A percentile compares a stretch with the other conserved stretches of the same genome.
These are phyloP conservation scores for Perizoma affinitatum DNA, from an alignment of 2,888 invertebrate species.

Conservation along the genomic window DNA sequence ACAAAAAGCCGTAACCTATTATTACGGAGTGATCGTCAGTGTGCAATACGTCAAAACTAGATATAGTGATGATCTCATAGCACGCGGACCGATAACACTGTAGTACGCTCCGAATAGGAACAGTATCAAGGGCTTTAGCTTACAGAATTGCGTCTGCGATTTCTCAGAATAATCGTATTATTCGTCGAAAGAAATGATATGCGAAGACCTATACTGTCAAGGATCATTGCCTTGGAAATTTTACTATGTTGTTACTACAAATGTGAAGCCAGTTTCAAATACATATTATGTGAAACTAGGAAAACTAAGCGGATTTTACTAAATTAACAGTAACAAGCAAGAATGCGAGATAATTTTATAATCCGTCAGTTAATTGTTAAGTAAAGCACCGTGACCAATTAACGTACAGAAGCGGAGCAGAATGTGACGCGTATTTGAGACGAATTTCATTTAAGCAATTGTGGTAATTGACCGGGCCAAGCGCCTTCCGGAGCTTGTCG, in stretches of 20 bases:
- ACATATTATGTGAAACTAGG: too few species aligned
- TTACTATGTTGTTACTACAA: neutral
- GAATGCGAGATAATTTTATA: constrained; percentile 51
- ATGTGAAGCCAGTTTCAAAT: constrained; percentile 3
- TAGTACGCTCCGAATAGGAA: constrained; percentile 44
- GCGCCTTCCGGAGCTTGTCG: constrained; percentile 73
- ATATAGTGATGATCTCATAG: constrained; percentile 80
- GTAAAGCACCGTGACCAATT: constrained; percentile 82
- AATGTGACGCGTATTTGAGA: constrained; percentile 65
- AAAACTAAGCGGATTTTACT: constrained; percentile 28
- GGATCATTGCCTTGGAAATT: neutral
- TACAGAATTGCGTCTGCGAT: constrained; percentile 27
- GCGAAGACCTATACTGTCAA: constrained; percentile 8
- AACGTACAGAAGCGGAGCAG: constrained; percentile 59
- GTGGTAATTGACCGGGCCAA: constrained; percentile 75
- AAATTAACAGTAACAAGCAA: constrained; percentile 38
- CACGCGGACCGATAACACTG: constrained; percentile 57
- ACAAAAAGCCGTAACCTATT: constrained; percentile 42
- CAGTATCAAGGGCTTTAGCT: constrained; percentile 49
- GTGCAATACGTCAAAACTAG: constrained; percentile 69
- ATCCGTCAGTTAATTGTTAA: constrained; percentile 67
- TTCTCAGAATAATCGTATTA: constrained; percentile 28
- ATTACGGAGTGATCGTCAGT: constrained; percentile 42
- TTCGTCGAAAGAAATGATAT: constrained; percentile 23
- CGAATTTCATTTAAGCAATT: constrained; percentile 82